Conservation (phyloP, 1,140 invertebrate genomes). For the Atta colombica region DNA sequence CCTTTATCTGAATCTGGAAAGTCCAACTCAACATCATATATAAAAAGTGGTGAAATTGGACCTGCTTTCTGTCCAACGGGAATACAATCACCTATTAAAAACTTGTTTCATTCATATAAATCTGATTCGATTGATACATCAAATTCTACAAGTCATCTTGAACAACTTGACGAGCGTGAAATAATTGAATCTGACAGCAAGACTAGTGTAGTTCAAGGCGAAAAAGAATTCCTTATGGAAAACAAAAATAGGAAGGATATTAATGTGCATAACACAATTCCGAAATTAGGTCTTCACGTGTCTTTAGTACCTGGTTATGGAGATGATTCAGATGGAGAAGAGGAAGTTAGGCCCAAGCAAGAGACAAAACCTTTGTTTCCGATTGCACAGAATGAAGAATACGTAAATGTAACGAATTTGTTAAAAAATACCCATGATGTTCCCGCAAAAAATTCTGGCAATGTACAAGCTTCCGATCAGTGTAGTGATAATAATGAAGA, state of each 20-base stretch:
- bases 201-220: background rate
- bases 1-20: conserved; percentile 24
- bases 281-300: conserved; percentile 78
- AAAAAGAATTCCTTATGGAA: conserved; percentile 8
- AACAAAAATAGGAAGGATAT: conserved; percentile 41
- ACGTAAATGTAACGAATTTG: background rate
- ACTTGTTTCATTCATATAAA: conserved; percentile 19
- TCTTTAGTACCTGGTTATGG: conserved; percentile 88
- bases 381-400: conserved; percentile 76
- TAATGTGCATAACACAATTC: conserved; percentile 1
- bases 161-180: conserved; percentile 26
- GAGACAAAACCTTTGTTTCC: conserved; percentile 84
- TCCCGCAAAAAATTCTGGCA: conserved; percentile 64
- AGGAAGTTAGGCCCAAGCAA: conserved; percentile 76
- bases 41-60: conserved; percentile 23
- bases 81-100: conserved; percentile 31
- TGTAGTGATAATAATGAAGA: conserved; percentile 76
- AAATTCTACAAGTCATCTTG: conserved; percentile 32
- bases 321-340: conserved; percentile 87
- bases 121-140: conserved; percentile 26
- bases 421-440: conserved; percentile 45
- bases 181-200: conserved; percentile 20
- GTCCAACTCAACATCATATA: background rate
- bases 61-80: background rate
- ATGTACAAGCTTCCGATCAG: conserved; percentile 10